Evolutionary conservation across 2,797 vertebrate genomes (phyloP), one percentile per base, ranked within the genome.

Genomic region (Lateolabrax maculatus): DNA sequence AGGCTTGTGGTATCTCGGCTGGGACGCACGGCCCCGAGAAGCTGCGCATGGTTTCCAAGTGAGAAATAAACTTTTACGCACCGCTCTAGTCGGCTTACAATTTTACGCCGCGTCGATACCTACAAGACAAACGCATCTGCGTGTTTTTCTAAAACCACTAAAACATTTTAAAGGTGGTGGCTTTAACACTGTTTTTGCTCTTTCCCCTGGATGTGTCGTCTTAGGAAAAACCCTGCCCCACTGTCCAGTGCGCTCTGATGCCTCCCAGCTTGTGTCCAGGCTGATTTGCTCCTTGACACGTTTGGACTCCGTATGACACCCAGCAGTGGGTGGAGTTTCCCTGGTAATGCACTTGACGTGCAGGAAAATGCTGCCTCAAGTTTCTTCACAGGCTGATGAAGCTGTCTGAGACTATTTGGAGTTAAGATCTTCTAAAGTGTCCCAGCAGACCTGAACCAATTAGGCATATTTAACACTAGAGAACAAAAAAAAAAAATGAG

Each of bases 251-350:
- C 90, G 87, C 89, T 83, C 43, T 27, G 60, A 51, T 83, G 85
- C 91, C 90, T 93, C 92, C 90, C 86, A 29, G 67, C 23, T 91
- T 89, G 93, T 91, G 90, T 92, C 95, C 63, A 93, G 86, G 93
- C 94, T 95, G 95, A 96, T 96, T 95, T 96, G 96, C 94, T 95
- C 95, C 94, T 95, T 96, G 96, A 97, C 96, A 96, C 95, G 94
- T 96, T 95, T 91, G 95, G 95, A 95, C 95, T 95, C 95, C 94
- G 96, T 77, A 88, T 77, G 68, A 72, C 84, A 89, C 64, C 55
- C 85, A 76, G 75, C 65, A 91, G 96, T 96, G 96, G 97, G 97
- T 95, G 97, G 95, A 95, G 97, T 96, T 95, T 94, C 93, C 89
- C 94, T 95, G 93, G 89, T 96, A 23, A 66, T 65, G n/a, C 18